Base-by-base conservation (phyloP, 2,888 invertebrate species). In the Lymantria dispar region DNA sequence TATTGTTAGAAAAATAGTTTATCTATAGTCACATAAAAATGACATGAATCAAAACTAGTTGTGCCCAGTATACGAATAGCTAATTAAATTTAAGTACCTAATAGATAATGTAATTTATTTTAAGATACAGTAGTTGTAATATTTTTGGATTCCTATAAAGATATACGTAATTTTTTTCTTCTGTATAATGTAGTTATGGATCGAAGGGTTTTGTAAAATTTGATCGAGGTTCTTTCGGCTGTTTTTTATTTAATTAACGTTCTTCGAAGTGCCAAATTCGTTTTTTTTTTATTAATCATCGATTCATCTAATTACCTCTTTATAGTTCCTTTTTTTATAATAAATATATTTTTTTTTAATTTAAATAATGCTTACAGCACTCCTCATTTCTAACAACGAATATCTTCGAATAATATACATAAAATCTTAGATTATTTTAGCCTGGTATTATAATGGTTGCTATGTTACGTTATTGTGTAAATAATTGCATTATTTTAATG, bases 141-240 rank as follows among this genome's bases (percentile, higher is more conserved):
- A 90, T 91, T 91, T 91, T 91, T 90, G 89, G 90, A 91, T 90
- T 91, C 91, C 91, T 91, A 91, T 90, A 91, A 89, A 87, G 80
- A 83, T 90, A 87, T 89, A 90, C 90, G 89, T 91, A 90, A 88
- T 76, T 84, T 79, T 40, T 84, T 73, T 74, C 79, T 83, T 76
- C 77, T 80, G 78, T 83, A 79, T 78, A 77, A 80, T 77, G 60
- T 82, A 72, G 65, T 56, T 56, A 60, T 44, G 53, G 52, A 42
- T 46, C 42, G 48, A 54, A 58, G 62, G 60, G n/a, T 72, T 62
- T 61, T 61, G 62, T 61, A 74, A 78, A 72, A 74, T 78, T 85
- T 76, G 70, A 74, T 75, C 76, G 76, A 79, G 87, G 78, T 88
- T 85, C 86, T 88, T 89, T 89, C 86, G 66, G 64, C 48, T 54